These are phyloP conservation scores for Trissolcus japonicus DNA, from an alignment of 2,888 invertebrate species.

Conservation along the genomic window DNA sequence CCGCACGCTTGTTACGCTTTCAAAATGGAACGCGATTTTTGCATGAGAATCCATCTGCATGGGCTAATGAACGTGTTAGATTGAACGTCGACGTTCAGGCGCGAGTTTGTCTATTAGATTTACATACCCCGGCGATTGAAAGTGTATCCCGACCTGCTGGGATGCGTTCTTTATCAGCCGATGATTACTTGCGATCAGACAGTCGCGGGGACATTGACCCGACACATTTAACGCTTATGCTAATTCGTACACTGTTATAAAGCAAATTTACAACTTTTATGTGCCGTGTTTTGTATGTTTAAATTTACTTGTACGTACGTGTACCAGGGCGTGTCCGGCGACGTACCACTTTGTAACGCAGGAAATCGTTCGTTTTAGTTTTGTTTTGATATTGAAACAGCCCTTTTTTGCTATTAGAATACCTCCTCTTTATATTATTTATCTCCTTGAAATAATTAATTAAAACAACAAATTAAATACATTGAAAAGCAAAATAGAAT, in stretches of 20 bases:
- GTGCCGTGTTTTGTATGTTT: constrained; percentile 24
- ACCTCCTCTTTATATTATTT: no score
- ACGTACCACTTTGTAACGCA: constrained; percentile 32
- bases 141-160: constrained; percentile 9
- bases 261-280: constrained; percentile 39
- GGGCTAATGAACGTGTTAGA: background rate
- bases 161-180: constrained; percentile 22
- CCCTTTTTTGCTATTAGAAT: no score
- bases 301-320: constrained; percentile 28
- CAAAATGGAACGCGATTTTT: no score
- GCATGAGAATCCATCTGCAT: no score
- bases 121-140: constrained; percentile 17
- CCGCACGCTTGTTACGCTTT: no score
- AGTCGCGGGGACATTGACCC: constrained; percentile 23
- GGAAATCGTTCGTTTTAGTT: constrained; percentile 27
- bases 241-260: constrained; percentile 36
- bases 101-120: constrained; percentile 21
- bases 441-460: no score
- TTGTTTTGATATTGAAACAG: background rate
- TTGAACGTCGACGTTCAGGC: background rate
- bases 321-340: constrained; percentile 30
- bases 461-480: background rate
- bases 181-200: constrained; percentile 22
- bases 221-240: constrained; percentile 36
- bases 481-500: background rate